Evolutionary conservation across 2,113 vertebrate species (phyloP), one percentile per base, ranked within the genome.

Genomic region (Barbus barbus): DNA sequence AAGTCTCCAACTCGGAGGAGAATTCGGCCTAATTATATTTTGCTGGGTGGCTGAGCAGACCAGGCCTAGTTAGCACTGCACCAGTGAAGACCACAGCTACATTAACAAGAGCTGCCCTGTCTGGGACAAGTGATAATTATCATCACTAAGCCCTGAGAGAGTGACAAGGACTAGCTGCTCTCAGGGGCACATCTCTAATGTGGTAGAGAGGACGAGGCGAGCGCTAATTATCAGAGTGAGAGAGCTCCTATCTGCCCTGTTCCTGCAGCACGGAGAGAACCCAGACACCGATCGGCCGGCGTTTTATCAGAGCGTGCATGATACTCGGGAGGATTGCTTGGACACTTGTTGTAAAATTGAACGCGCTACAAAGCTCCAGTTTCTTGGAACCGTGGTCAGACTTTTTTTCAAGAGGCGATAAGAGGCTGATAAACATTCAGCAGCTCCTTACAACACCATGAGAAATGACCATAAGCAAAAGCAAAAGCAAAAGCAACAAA

Each of bases 121-220:
- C 87, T 80, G 76, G 83, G 87, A 88, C 85, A 85, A 86, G 87
- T 77, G 80, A 86, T 86, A 88, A 88, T 88, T 86, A 88, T 83
- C 80, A 48, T 83, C 80, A 77, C 60, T 65, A 48, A 31, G 46
- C 85, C 85, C 83, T 80, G 41, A 22, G 71, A 88, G 85, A 84
- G 79, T 84, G 85, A 85, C 85, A 83, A 85, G 87, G 79, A 85
- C 85, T 80, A 82, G 80, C 75, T 53, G 69, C 72, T 72, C 87
- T 88, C 85, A 36, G 60, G 87, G 83, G 83, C 85, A 83, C 26
- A 31, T 78, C 26, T 56, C 73, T 88, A 88, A 88, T 88, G 82
- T 81, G 85, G 84, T 74, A 81, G 65, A 80, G 80, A 87, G 51
- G 36, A 61, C 46, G 56, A 86, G 75, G 38, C 28, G 78, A 72